Percentiles rank a stretch among this genome's conserved stretches.
Evolutionary conservation across 2,888 invertebrate species (phyloP).

Genomic region (Philereme transversata): DNA sequence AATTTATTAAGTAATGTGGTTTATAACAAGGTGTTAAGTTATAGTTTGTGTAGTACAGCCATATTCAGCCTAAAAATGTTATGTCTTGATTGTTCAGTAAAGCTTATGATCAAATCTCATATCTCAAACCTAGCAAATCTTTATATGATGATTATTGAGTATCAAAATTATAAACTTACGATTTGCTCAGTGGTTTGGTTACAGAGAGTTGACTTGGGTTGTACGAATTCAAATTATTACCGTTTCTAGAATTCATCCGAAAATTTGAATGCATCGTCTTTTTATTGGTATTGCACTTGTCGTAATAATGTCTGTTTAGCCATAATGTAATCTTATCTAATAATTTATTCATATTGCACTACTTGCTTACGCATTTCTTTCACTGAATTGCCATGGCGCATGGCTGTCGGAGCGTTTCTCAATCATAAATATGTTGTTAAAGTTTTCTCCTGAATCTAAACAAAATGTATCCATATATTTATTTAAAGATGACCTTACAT

Average conservation of each 20-base stretch:
- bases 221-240: background rate
- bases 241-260: background rate
- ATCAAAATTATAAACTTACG: background rate
- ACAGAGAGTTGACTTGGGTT: background rate
- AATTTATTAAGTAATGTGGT: no score
- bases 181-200: background rate
- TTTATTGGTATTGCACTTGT: slow-evolving; percentile 1
- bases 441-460: background rate
- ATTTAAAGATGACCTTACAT: background rate
- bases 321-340: background rate
- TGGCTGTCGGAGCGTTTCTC: no score
- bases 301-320: background rate
- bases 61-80: background rate
- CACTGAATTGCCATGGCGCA: no score
- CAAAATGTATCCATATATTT: background rate
- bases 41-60: no score
- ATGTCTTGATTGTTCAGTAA: background rate
- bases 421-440: no score
- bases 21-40: no score
- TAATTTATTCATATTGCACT: background rate
- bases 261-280: background rate
- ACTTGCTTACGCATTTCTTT: background rate
- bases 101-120: background rate
- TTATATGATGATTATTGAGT: background rate
- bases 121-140: background rate